Conservation (phyloP, 2,797 vertebrate species). For the Anolis apletophallus region DNA sequence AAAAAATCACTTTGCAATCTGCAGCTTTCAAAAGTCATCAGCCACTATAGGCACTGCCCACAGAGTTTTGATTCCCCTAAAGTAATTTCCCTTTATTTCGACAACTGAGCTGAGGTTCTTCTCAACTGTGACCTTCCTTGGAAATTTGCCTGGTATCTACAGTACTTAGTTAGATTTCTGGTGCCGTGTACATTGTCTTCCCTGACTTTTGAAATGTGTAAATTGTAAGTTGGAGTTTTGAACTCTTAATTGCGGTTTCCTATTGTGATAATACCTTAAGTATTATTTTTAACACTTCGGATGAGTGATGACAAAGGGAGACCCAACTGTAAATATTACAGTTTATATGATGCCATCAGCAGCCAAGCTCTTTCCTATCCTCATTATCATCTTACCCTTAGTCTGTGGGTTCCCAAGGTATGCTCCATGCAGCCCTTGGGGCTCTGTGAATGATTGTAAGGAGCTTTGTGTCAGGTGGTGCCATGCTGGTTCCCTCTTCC, state of each 20-base stretch:
- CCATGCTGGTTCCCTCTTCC: too few species aligned
- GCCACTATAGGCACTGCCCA: background rate
- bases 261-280: background rate
- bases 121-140: background rate
- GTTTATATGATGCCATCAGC: background rate
- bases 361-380: background rate
- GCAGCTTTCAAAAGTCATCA: background rate
- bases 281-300: background rate
- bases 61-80: too few species aligned
- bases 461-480: too few species aligned
- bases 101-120: background rate
- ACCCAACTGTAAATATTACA: background rate
- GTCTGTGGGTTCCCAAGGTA: background rate
- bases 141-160: background rate
- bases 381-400: background rate
- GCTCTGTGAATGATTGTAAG: too few species aligned
- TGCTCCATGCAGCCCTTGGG: too few species aligned
- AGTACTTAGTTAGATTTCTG: background rate
- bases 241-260: background rate
- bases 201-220: background rate
- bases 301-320: background rate
- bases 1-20: too few species aligned
- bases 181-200: background rate
- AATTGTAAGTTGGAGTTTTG: background rate
- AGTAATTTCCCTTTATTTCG: background rate